phyloP scores from a whole-genome alignment of 2,888 invertebrate genomes.

The Epinotia bilunana region DNA sequence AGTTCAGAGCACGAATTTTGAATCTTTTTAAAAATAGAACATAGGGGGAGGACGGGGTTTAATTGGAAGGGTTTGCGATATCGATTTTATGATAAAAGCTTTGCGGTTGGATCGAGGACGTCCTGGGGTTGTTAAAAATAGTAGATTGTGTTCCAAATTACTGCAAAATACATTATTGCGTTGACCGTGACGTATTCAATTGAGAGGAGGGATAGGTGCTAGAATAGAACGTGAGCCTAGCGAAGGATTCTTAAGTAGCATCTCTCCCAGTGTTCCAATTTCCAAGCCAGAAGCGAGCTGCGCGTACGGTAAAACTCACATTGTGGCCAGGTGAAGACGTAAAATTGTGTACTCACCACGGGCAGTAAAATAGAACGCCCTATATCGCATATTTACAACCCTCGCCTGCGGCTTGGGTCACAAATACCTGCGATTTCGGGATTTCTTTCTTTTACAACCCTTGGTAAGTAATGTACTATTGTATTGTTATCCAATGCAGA shows the following conservation, averaged over 20 bases:
- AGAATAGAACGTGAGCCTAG: neutral
- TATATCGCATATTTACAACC: too few relatives aligned
- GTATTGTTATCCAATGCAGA: too few relatives aligned
- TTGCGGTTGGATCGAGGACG: neutral
- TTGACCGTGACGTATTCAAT: neutral
- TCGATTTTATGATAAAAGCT: conserved; percentile 17
- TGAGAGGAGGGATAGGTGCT: neutral
- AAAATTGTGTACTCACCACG: too few relatives aligned
- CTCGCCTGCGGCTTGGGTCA: too few relatives aligned
- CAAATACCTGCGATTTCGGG: too few relatives aligned
- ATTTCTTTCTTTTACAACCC: too few relatives aligned
- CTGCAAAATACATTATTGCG: neutral
- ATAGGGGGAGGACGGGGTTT: neutral
- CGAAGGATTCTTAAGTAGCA: neutral
- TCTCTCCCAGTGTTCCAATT: neutral
- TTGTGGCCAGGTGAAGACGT: too few relatives aligned
- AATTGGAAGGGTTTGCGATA: conserved; percentile 6
- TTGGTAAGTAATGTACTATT: too few relatives aligned
- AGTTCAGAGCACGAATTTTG: neutral
- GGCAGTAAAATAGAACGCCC: too few relatives aligned
- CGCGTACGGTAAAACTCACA: too few relatives aligned
- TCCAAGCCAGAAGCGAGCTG: too few relatives aligned
- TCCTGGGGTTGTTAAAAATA: neutral
- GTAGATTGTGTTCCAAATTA: neutral
- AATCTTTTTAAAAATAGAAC: conserved; percentile 7